Percentiles rank a stretch among this genome's conserved stretches.
phyloP scores from a whole-genome alignment of 2,888 invertebrate species.

The Neocrepidodera transversa region DNA sequence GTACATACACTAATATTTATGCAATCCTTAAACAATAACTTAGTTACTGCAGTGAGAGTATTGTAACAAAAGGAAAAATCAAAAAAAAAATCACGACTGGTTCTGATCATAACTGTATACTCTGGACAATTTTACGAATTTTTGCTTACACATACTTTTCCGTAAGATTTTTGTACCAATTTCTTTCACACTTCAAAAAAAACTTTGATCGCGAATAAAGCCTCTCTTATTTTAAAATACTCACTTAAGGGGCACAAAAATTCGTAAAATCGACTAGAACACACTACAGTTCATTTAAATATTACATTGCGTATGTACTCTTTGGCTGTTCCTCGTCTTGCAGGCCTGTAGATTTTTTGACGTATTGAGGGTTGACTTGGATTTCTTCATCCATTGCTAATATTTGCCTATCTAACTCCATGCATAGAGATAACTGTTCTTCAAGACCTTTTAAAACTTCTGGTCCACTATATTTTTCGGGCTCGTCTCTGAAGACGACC shows the following conservation, averaged over 20 bases:
- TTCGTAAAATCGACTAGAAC: background rate
- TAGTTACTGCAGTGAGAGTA: conserved; percentile 24
- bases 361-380: conserved; percentile 82
- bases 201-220: no score
- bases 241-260: no score
- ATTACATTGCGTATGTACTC: conserved; percentile 60
- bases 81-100: conserved; percentile 24
- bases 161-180: no score
- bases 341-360: conserved; percentile 59
- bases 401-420: conserved; percentile 87
- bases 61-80: conserved; percentile 21
- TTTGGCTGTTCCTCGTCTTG: conserved; percentile 61
- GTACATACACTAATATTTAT: conserved; percentile 29
- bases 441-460: conserved; percentile 87
- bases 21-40: conserved; percentile 32
- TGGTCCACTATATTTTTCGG: conserved; percentile 92
- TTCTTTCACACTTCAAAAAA: conserved; percentile 1
- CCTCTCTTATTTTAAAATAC: no score
- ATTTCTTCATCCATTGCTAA: conserved; percentile 95
- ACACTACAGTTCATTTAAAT: conserved; percentile 1
- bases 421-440: conserved; percentile 84
- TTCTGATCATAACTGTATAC: conserved; percentile 9
- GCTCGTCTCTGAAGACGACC: conserved; percentile 95
- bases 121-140: conserved; percentile 2
- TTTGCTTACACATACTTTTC: background rate